These are phyloP conservation scores for Timema podura DNA, from an alignment of 2,888 invertebrate species.

Conservation along the genomic window DNA sequence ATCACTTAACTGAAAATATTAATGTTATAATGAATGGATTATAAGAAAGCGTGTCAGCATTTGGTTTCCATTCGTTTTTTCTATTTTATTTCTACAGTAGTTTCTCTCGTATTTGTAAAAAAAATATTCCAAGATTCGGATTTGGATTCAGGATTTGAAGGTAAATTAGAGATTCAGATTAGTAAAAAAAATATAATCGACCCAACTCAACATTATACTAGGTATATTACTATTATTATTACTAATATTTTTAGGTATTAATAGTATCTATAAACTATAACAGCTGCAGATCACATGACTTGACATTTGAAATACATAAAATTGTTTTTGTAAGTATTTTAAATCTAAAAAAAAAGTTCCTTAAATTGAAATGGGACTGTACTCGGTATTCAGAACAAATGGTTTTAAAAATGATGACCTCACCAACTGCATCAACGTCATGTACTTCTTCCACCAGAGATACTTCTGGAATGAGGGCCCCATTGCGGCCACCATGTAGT, in stretches of 20 bases:
- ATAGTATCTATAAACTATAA: too few relatives aligned
- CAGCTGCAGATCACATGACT: too few relatives aligned
- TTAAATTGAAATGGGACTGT: background rate
- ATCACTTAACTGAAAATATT: too few relatives aligned
- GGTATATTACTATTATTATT: background rate
- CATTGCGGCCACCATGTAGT: constrained; percentile 50
- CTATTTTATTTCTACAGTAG: too few relatives aligned
- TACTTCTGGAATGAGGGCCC: constrained; percentile 50
- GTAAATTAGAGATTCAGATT: background rate
- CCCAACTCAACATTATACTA: background rate
- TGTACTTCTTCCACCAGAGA: constrained; percentile 53
- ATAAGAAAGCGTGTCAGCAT: too few relatives aligned
- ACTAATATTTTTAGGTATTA: too few relatives aligned
- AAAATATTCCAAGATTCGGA: background rate
- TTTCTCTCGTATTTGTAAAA: too few relatives aligned
- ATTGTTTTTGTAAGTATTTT: background rate
- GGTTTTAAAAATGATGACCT: constrained; percentile 23
- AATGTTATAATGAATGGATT: too few relatives aligned
- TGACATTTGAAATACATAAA: background rate
- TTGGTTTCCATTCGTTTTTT: too few relatives aligned
- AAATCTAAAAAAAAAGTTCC: background rate
- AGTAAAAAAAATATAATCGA: background rate
- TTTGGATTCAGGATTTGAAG: background rate
- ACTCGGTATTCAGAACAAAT: too few relatives aligned
- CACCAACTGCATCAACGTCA: constrained; percentile 49